phyloP scores from a whole-genome alignment of 1,140 invertebrate species.

The Lepidostoma basale region DNA sequence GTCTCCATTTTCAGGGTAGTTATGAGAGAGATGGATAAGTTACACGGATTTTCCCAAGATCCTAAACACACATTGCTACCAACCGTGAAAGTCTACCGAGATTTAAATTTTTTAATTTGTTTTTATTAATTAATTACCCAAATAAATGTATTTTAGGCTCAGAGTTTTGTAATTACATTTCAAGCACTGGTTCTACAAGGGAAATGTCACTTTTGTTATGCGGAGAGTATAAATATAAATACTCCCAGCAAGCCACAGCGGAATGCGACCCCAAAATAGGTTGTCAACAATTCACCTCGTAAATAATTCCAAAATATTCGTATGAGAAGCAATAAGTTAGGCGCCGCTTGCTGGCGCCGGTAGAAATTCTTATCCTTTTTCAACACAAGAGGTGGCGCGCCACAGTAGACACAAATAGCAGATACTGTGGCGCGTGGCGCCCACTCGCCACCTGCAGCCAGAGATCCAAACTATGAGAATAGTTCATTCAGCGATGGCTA shows the following conservation, averaged over 20 bases:
- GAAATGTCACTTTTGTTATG: constrained; percentile 1
- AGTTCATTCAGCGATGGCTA: too few species aligned
- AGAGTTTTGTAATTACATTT: background rate
- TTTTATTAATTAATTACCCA: background rate
- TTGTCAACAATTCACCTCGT: constrained; percentile 9
- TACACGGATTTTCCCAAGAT: too few species aligned
- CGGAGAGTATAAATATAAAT: constrained; percentile 2
- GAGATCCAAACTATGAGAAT: too few species aligned
- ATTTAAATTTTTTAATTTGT: background rate
- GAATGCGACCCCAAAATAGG: constrained; percentile 20
- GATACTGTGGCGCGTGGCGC: too few species aligned
- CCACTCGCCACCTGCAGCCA: too few species aligned
- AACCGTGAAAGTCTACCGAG: too few species aligned
- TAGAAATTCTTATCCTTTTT: background rate
- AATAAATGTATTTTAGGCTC: background rate
- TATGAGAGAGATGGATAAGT: too few species aligned
- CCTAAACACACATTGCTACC: too few species aligned
- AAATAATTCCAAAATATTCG: constrained; percentile 22
- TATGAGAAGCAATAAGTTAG: constrained; percentile 11
- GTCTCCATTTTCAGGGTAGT: too few species aligned
- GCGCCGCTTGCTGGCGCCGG: constrained; percentile 6
- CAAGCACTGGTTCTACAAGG: background rate
- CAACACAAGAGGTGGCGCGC: too few species aligned
- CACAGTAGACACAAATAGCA: too few species aligned
- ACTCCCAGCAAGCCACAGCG: constrained; percentile 1